A percentile compares a stretch with the other conserved stretches of the same genome.
phyloP scores from a whole-genome alignment of 2,797 vertebrate species.

The Sebastes cheni region DNA sequence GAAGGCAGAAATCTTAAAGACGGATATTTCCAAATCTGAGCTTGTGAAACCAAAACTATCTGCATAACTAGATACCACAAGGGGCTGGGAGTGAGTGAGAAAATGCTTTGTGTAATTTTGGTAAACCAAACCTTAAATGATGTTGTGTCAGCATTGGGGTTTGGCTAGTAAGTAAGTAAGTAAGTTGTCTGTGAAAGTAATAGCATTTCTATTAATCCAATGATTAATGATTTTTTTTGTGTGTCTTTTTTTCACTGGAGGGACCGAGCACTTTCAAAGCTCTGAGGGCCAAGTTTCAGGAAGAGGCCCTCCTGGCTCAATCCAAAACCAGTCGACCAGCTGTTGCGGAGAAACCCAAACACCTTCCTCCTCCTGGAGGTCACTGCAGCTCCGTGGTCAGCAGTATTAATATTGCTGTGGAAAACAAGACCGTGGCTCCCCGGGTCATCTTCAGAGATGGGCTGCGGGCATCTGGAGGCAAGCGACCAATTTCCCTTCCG shows the following conservation, averaged over 20 bases:
- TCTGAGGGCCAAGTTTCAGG: conserved; percentile 91
- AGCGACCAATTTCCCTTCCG: conserved; percentile 65
- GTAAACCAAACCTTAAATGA: background rate
- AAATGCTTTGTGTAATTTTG: background rate
- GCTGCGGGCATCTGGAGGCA: conserved; percentile 52
- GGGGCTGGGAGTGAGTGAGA: background rate
- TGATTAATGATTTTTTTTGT: background rate
- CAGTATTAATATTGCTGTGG: conserved; percentile 33
- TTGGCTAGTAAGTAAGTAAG: background rate
- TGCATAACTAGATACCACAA: background rate
- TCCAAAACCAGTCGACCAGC: conserved; percentile 63
- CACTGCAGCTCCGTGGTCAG: conserved; percentile 46
- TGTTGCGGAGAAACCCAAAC: conserved; percentile 80
- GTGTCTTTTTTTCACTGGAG: conserved; percentile 75
- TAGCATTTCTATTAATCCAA: background rate
- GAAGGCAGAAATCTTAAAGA: background rate
- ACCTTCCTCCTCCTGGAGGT: conserved; percentile 56
- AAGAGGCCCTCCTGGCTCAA: conserved; percentile 70
- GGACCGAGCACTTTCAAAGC: conserved; percentile 85
- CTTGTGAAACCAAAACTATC: background rate
- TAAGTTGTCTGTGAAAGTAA: background rate
- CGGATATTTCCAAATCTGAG: background rate
- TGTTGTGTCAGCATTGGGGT: background rate
- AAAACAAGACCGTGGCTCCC: conserved; percentile 47
- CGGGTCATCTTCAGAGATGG: conserved; percentile 67